Conservation (phyloP, 2,113 vertebrate genomes). For the Lontra canadensis region DNA sequence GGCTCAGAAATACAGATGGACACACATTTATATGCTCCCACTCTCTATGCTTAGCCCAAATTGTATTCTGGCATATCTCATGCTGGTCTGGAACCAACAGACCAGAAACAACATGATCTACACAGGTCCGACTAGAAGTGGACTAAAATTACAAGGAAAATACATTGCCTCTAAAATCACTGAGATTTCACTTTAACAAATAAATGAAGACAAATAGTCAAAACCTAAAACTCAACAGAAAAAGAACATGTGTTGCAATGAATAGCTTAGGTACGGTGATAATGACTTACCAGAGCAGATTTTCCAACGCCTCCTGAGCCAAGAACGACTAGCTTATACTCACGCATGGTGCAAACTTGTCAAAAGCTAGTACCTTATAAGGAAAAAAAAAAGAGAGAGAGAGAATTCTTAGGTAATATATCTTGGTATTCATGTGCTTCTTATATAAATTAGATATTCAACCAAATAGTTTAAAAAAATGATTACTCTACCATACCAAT, state of each 20-base stretch:
- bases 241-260: background rate
- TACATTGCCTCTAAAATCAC: constrained; percentile 37
- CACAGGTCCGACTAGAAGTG: background rate
- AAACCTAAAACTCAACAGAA: constrained; percentile 21
- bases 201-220: constrained; percentile 46
- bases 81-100: background rate
- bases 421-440: background rate
- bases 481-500: background rate
- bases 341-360: constrained; percentile 91
- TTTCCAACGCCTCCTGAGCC: constrained; percentile 95
- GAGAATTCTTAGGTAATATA: background rate
- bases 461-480: constrained; percentile 3
- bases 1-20: constrained; percentile 16
- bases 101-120: background rate
- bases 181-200: constrained; percentile 37
- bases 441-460: constrained; percentile 1
- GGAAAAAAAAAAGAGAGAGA: background rate
- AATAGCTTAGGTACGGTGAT: background rate
- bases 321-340: constrained; percentile 95
- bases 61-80: background rate
- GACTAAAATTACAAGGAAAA: constrained; percentile 45
- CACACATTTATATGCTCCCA: background rate
- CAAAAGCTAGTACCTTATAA: constrained; percentile 79
- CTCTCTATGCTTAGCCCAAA: background rate
- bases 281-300: constrained; percentile 92